Evolutionary conservation across 2,888 invertebrate species (phyloP).

Genomic region (Coenonympha glycerion): DNA sequence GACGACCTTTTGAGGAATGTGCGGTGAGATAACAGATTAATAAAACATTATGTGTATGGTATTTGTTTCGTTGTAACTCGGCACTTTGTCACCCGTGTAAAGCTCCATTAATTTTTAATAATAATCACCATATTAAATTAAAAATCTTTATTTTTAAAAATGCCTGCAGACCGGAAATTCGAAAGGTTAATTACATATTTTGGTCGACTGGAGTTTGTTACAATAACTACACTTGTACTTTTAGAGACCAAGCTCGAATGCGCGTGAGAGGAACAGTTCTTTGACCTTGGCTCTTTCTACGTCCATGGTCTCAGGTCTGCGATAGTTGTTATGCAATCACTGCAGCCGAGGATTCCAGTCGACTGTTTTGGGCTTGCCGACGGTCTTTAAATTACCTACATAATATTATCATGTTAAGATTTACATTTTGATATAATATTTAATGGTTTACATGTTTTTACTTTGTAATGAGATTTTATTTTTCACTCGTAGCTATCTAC

Average conservation of each 20-base stretch:
- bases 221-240: not conserved
- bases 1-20: constrained; percentile 64
- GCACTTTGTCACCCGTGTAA: not conserved
- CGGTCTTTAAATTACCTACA: too few relatives aligned
- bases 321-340: constrained; percentile 22
- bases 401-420: too few relatives aligned
- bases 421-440: too few relatives aligned
- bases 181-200: not conserved
- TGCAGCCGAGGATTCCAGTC: constrained; percentile 12
- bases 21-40: constrained; percentile 58
- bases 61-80: constrained; percentile 19
- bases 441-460: too few relatives aligned
- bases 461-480: too few relatives aligned
- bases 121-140: not conserved
- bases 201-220: not conserved
- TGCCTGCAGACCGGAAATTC: not conserved
- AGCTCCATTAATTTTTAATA: not conserved
- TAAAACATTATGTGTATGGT: constrained; percentile 45
- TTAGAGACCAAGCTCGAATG: constrained; percentile 13
- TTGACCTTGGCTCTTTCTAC: constrained; percentile 41
- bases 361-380: constrained; percentile 4
- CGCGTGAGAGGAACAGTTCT: constrained; percentile 24
- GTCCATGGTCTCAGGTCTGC: constrained; percentile 30
- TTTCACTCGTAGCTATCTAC: too few relatives aligned
- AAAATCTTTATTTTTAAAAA: not conserved